Evolutionary conservation across 2,113 vertebrate species (phyloP).

Genomic region (Penelope pileata): DNA sequence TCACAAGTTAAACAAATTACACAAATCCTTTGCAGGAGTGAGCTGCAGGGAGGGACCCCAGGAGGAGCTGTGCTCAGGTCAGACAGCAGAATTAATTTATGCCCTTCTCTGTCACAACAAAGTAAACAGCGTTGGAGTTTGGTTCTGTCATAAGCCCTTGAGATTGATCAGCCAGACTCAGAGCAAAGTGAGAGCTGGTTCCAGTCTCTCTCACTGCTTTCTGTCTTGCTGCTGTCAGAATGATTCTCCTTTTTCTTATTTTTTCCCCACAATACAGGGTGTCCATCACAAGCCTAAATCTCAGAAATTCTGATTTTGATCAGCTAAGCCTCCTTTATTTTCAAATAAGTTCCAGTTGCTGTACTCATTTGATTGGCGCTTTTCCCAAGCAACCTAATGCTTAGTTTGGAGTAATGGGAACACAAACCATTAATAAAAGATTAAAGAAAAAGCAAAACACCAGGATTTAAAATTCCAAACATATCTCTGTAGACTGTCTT

Average conservation of each 20-base stretch:
- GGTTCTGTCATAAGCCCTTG: not conserved
- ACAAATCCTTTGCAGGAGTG: not conserved
- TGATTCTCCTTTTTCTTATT: not conserved
- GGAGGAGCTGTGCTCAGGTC: not conserved
- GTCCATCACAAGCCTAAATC: constrained; percentile 39
- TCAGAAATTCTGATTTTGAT: constrained; percentile 47
- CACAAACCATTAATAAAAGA: constrained; percentile 78
- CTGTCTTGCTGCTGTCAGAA: constrained; percentile 26
- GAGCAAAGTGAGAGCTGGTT: not conserved
- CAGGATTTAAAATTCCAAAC: constrained; percentile 74
- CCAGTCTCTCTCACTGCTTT: not conserved
- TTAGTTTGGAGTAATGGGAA: constrained; percentile 71
- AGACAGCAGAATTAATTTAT: not conserved
- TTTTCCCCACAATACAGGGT: not conserved
- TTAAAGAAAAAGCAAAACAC: constrained; percentile 69
- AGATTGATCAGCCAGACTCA: constrained; percentile 4
- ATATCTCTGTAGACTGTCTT: constrained; percentile 72
- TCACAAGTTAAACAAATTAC: not conserved
- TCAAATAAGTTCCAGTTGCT: constrained; percentile 36
- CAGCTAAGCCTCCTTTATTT: constrained; percentile 53
- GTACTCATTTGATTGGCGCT: constrained; percentile 43
- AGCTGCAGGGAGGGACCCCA: not conserved
- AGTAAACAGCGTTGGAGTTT: constrained; percentile 16
- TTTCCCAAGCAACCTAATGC: constrained; percentile 46
- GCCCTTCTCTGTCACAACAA: not conserved